phyloP scores from a whole-genome alignment of 2,797 vertebrate genomes.

The Aselliscus stoliczkanus region DNA sequence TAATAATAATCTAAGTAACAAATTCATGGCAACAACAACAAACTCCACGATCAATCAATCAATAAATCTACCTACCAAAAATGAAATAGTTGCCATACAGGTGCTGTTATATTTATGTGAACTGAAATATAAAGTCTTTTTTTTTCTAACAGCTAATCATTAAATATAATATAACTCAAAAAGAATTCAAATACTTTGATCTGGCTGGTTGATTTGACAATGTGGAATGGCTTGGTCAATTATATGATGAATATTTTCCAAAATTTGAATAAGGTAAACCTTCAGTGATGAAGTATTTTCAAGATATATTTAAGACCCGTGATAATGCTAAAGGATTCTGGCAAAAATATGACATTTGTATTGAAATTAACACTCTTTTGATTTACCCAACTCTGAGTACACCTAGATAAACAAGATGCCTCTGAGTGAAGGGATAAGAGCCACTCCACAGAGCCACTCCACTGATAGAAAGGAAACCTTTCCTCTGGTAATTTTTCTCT shows the following conservation, averaged over 20 bases:
- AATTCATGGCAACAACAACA: not conserved
- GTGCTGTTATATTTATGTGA: not conserved
- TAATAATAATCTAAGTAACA: not conserved
- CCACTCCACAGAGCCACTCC: not conserved
- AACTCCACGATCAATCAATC: not conserved
- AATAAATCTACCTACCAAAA: not conserved
- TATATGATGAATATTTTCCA: not conserved
- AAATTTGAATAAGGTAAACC: not conserved
- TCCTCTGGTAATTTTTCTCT: not conserved
- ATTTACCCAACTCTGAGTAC: not conserved
- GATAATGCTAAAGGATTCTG: not conserved
- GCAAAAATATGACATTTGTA: not conserved
- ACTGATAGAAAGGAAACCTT: not conserved
- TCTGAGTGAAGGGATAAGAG: not conserved
- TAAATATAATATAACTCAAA: not conserved
- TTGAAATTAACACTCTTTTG: not conserved
- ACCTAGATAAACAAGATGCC: not conserved
- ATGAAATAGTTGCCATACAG: not conserved
- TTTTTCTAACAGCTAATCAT: not conserved
- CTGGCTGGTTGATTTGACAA: not conserved
- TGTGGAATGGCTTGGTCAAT: not conserved
- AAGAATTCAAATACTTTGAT: not conserved
- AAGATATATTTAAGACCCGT: not conserved
- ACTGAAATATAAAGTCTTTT: not conserved
- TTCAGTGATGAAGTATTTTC: not conserved